These are phyloP conservation scores for Pseudomyrmex concolor DNA, from an alignment of 1,140 invertebrate genomes.

Conservation along the genomic window DNA sequence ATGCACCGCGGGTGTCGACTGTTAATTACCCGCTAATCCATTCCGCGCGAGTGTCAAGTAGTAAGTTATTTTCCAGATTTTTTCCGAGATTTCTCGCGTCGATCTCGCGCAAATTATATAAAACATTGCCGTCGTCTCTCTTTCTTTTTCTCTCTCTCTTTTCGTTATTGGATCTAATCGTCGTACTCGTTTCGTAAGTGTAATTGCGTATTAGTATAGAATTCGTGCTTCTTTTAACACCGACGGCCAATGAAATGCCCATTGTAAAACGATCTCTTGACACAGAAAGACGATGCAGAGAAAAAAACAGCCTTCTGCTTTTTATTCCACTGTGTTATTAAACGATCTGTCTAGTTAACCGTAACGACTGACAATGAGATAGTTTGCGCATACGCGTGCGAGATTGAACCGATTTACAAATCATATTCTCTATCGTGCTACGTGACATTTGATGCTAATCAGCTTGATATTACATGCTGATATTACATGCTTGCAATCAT, in stretches of 20 bases:
- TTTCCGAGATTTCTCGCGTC: background rate
- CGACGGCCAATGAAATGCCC: background rate
- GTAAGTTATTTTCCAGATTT: background rate
- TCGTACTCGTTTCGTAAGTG: background rate
- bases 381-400: background rate
- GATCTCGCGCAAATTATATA: background rate
- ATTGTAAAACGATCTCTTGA: background rate
- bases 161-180: background rate
- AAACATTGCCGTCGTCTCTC: conserved; percentile 6
- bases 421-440: too few relatives aligned
- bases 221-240: conserved; percentile 6
- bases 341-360: background rate
- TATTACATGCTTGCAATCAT: too few relatives aligned
- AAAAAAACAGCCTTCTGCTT: background rate
- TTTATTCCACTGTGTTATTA: background rate
- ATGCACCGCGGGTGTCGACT: background rate
- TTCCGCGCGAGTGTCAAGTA: conserved; percentile 34
- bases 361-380: background rate
- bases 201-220: conserved; percentile 24
- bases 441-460: too few relatives aligned
- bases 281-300: background rate
- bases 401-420: background rate
- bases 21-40: conserved; percentile 49
- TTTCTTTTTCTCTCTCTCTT: background rate
- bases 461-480: too few relatives aligned